Evolutionary conservation across 2,888 invertebrate species (phyloP), one percentile per base, ranked within the genome.

Genomic region (Rotaria macrura): DNA sequence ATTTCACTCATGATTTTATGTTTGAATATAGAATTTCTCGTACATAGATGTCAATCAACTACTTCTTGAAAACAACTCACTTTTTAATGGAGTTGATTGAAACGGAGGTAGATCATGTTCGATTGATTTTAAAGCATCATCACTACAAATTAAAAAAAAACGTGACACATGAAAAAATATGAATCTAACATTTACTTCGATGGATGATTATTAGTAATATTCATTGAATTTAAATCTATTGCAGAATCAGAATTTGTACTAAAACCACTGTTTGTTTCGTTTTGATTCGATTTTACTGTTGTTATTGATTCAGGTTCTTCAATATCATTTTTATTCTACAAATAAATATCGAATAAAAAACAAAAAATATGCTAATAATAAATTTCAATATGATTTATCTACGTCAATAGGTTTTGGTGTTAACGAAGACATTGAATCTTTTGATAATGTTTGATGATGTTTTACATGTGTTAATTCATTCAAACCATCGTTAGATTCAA

Each of bases 181-280:
- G 10, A 29, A 1, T 12, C 9, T 47, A 47, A 3, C 17, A 49
- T 49, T 65, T 65, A 34, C 34, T 65, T 65, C 29, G 12, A 25
- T 9, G 12, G 65, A 14, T 65, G 65, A 65, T 65, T 65, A n/a
- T 29, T 65, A 1, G 79, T 43, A 4, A n/a, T 79, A 43, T 43
- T 79, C 43, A 43, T 38, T 79, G 43, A 79, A 43, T 43, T 79
- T 14, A 79, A 1, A 79, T 79, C 79, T 25, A 79, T 79, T 6
- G 79, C 79, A n/a, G 79, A 79, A 79, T 79, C 79, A 12, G 79
- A 79, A 79, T 79, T 79, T 43, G 43, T 79, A 79, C 79, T 79
- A 65, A 65, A 20, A 65, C 34, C 65, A 43, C 79, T 79, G 79
- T 79, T 79, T 20, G 25, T 79, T 40, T 38, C 79, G n/a, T 20